Evolutionary conservation across 2,797 vertebrate genomes (phyloP).

Genomic region (Denticeps clupeoides): DNA sequence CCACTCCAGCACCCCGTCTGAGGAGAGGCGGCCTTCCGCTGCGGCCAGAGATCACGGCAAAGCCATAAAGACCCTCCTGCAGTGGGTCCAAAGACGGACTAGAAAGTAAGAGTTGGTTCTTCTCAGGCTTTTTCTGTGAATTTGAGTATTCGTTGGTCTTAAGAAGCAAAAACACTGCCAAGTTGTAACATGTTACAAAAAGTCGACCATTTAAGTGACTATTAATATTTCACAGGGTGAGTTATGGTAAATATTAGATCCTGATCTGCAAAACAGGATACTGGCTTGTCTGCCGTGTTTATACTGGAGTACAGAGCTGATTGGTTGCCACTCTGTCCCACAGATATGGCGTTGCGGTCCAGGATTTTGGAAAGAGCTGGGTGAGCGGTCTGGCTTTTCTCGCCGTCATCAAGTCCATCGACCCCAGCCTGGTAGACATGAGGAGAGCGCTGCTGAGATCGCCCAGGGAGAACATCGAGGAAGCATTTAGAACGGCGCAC

Average conservation of each 20-base stretch:
- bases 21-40: conserved; percentile 54
- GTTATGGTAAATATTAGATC: too few species aligned
- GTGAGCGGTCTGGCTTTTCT: conserved; percentile 87
- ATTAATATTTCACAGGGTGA: too few species aligned
- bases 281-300: neutral
- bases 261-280: neutral
- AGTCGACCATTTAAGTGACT: too few species aligned
- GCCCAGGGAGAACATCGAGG: conserved; percentile 78
- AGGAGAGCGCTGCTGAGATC: conserved; percentile 75
- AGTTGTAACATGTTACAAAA: too few species aligned
- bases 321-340: neutral
- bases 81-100: conserved; percentile 90
- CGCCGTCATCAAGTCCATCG: conserved; percentile 90
- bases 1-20: conserved; percentile 65
- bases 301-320: neutral
- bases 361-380: conserved; percentile 93
- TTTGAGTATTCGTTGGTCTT: neutral
- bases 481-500: conserved; percentile 82
- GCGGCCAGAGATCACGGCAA: conserved; percentile 75
- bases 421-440: conserved; percentile 85
- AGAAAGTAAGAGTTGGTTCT: conserved; percentile 69
- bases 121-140: neutral
- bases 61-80: conserved; percentile 81
- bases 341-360: conserved; percentile 86
- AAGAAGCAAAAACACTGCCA: neutral